A percentile compares a stretch with the other conserved stretches of the same genome.
Evolutionary conservation across 2,888 invertebrate genomes (phyloP).

Genomic region (Rhamnusium bicolor): DNA sequence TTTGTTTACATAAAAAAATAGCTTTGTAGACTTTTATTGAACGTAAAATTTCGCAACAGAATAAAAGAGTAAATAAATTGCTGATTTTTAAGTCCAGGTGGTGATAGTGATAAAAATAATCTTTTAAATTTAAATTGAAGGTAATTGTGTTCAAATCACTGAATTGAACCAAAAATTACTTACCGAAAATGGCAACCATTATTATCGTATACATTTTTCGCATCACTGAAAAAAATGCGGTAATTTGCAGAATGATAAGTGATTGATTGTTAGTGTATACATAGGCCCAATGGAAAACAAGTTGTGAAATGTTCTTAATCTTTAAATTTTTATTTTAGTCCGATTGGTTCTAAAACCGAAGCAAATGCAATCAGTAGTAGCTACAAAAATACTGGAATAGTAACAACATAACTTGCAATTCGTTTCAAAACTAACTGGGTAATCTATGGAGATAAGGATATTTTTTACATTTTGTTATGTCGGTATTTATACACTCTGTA

Average conservation of each 20-base stretch:
- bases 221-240: constrained; percentile 42
- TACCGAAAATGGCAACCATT: constrained; percentile 35
- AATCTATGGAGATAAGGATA: too few relatives aligned
- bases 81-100: not conserved
- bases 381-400: not conserved
- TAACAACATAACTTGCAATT: not conserved
- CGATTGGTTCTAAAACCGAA: not conserved
- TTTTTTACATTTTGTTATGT: too few relatives aligned
- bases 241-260: constrained; percentile 48
- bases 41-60: constrained; percentile 16
- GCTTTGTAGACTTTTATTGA: constrained; percentile 19
- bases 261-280: constrained; percentile 40
- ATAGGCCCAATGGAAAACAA: constrained; percentile 44
- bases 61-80: not conserved
- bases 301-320: not conserved
- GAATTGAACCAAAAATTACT: not conserved
- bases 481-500: too few relatives aligned
- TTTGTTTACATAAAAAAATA: constrained; percentile 29
- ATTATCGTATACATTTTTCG: constrained; percentile 50
- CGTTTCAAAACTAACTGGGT: too few relatives aligned
- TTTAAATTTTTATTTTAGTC: not conserved
- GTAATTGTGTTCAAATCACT: not conserved
- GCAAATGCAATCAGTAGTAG: not conserved
- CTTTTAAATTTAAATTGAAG: not conserved
- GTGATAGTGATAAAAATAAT: not conserved